Evolutionary conservation across 2,888 invertebrate genomes (phyloP), one percentile per base, ranked within the genome.

Genomic region (Eugnorisma glareosa): DNA sequence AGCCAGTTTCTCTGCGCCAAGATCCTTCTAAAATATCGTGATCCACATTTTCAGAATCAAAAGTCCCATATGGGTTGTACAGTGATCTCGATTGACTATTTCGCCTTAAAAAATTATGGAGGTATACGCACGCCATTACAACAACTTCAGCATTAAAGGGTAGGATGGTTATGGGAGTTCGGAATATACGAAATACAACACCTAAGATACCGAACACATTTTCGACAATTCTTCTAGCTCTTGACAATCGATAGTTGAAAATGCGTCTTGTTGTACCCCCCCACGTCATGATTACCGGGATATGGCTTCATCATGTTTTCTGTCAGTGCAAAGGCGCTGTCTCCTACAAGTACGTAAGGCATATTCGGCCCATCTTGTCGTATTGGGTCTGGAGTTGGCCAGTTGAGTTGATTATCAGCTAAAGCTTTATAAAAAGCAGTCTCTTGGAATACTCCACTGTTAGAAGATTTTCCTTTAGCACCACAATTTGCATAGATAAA

Each of bases 331-430:
- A 81, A 79, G 28, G 84, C 81, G 67, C 88, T 84, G 88, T 92
- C 92, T 88, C 91, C 89, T 72, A 87, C 80, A 31, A 84, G 64
- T 67, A 85, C 85, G 77, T 80, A 86, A 64, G 86, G 84, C 77
- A 85, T 61, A 77, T 82, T 79, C 31, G 83, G 84, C 57, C 81
- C 82, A 76, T 78, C 67, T 86, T 73, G 83, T 80, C 31, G n/a
- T 76, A 88, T 79, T 79, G 86, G 83, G 18, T 74, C 75, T 40
- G 85, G 85, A 72, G 15, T 66, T 83, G 85, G 86, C 57, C 73
- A 76, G 45, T 81, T 83, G 66, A 84, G 71, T 67, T 73, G 54
- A n/a, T n/a, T n/a, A n/a, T n/a, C n/a, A n/a, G n/a, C n/a, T n/a
- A n/a, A n/a, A n/a, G n/a, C n/a, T n/a, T n/a, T n/a, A 73, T 73